Evolutionary conservation across 2,888 invertebrate species (phyloP).

Genomic region (Geophilus truncorum): DNA sequence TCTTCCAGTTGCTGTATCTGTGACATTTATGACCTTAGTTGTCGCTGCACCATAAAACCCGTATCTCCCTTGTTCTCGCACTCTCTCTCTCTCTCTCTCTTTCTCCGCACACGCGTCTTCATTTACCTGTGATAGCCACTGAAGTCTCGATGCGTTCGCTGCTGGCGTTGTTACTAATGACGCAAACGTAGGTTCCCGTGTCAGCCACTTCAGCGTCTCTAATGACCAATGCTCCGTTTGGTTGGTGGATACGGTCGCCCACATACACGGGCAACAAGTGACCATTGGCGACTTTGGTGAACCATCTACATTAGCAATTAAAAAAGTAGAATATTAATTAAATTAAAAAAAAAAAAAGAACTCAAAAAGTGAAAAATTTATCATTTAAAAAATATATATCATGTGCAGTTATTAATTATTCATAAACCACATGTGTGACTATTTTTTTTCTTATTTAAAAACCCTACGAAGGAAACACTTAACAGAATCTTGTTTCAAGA

Average conservation of each 20-base stretch:
- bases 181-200: conserved; percentile 89
- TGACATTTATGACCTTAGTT: background rate
- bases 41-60: background rate
- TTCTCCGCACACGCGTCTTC: background rate
- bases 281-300: conserved; percentile 33
- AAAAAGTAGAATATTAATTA: too few relatives aligned
- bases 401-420: too few relatives aligned
- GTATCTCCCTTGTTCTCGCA: too few relatives aligned
- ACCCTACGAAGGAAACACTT: too few relatives aligned
- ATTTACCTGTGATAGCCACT: conserved; percentile 70
- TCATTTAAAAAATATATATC: too few relatives aligned
- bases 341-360: background rate
- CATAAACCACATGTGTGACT: too few relatives aligned
- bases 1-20: background rate
- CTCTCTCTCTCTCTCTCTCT: background rate
- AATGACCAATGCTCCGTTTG: conserved; percentile 88
- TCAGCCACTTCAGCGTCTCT: conserved; percentile 88
- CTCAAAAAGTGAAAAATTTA: too few relatives aligned
- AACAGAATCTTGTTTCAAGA: too few relatives aligned
- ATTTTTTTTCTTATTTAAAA: too few relatives aligned
- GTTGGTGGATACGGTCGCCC: conserved; percentile 84
- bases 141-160: conserved; percentile 86
- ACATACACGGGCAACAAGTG: conserved; percentile 62
- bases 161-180: conserved; percentile 90
- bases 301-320: conserved; percentile 32